Base-by-base conservation (phyloP, 2,888 invertebrate species). In the Galerucella nymphaeae region DNA sequence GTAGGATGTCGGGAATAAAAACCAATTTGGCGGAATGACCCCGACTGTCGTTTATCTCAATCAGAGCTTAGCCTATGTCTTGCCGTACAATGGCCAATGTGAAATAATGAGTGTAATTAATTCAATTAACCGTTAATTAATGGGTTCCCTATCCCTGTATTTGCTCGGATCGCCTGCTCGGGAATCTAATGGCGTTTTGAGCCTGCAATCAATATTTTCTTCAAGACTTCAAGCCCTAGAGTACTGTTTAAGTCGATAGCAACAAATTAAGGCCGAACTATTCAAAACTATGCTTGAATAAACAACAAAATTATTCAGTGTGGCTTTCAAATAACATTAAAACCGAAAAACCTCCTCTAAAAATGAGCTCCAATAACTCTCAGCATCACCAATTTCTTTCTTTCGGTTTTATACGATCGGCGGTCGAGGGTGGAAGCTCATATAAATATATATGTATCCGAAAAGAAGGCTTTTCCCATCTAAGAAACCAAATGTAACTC, bases 91-190 rank as follows among this genome's bases (percentile, higher is more conserved):
- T 85, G 79, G 76, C 80, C 81, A 76, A 85, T 86, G 86, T 83
- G 84, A 86, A 87, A 87, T 88, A 88, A 88, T 87, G 87, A 87
- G 85, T 82, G 87, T 85, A 87, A 88, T 88, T 88, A 88, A 88
- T 88, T 87, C 87, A 88, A 88, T 87, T 87, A 87, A 87, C 87
- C 87, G 87, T 87, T 87, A 88, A 87, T 88, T 87, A 87, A 87
- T 87, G 87, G 85, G 84, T 83, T 84, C 85, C 30, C 86, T 86
- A 86, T 85, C 85, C 84, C 83, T 86, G 87, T 86, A 86, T 86
- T 86, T 86, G 83, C 84, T 85, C 85, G 85, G 85, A 83, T 79
- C 75, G 79, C 83, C 84, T 82, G 84, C 84, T 82, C 83, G 81
- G 70, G 48, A 64, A 77, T 83, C 83, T 87, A 87, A 87, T 87